phyloP scores from a whole-genome alignment of 2,888 invertebrate genomes.

The Chirona hameri region DNA sequence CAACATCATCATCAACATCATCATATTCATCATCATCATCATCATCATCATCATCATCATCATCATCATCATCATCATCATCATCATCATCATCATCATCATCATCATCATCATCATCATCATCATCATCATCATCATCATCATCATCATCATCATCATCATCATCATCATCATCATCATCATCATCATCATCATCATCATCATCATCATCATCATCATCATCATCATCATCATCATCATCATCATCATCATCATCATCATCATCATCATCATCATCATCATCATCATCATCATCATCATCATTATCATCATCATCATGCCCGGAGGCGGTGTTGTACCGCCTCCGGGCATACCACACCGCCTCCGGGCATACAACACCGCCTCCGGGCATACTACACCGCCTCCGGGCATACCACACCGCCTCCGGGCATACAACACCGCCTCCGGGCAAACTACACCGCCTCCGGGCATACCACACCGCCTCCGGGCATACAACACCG shows the following conservation, averaged over 20 bases:
- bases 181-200: conserved; percentile 22
- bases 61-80: conserved; percentile 22
- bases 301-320: conserved; percentile 22
- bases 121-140: conserved; percentile 22
- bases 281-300: conserved; percentile 22
- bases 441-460: no score
- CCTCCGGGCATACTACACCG: no score
- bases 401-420: no score
- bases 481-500: no score
- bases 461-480: no score
- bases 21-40: no score
- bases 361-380: no score
- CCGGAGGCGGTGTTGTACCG: no score
- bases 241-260: conserved; percentile 22
- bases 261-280: conserved; percentile 22
- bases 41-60: conserved; percentile 22
- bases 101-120: conserved; percentile 22
- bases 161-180: conserved; percentile 22
- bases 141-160: conserved; percentile 22
- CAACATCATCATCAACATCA: no score
- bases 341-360: no score
- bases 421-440: no score
- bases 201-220: conserved; percentile 22
- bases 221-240: conserved; percentile 22
- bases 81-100: conserved; percentile 22